These are phyloP conservation scores for Anableps anableps DNA, from an alignment of 2,797 vertebrate species.

Conservation along the genomic window DNA sequence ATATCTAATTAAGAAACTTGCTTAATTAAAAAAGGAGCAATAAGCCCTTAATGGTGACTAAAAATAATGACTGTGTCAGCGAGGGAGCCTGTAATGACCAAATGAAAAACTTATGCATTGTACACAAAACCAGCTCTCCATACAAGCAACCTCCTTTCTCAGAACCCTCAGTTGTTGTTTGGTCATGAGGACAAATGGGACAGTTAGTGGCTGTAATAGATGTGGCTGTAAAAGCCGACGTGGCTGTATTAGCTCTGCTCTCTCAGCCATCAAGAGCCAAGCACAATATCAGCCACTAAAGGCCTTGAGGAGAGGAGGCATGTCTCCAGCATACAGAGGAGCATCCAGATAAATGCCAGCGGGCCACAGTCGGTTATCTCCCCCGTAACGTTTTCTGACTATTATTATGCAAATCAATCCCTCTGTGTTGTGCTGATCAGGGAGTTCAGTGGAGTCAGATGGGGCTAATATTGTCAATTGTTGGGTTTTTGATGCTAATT, in stretches of 20 bases:
- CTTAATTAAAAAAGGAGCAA: conserved; percentile 81
- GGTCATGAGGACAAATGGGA: conserved; percentile 70
- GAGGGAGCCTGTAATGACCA: conserved; percentile 65
- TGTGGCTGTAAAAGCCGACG: conserved; percentile 59
- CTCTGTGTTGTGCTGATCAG: conserved; percentile 33
- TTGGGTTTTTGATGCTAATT: conserved; percentile 55
- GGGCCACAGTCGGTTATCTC: conserved; percentile 59
- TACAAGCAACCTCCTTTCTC: background rate
- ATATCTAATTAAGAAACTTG: conserved; percentile 78
- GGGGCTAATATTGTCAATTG: conserved; percentile 36
- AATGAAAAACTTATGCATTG: conserved; percentile 67
- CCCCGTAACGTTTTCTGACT: conserved; percentile 54
- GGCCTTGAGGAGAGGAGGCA: conserved; percentile 61
- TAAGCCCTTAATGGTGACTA: conserved; percentile 74
- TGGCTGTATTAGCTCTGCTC: conserved; percentile 56
- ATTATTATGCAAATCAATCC: conserved; percentile 60
- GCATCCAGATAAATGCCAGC: conserved; percentile 64
- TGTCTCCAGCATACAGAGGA: conserved; percentile 61
- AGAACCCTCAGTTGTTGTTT: conserved; percentile 50
- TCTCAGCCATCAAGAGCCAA: conserved; percentile 54
- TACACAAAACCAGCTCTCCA: conserved; percentile 21
- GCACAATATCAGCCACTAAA: conserved; percentile 50
- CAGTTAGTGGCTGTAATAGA: conserved; percentile 66
- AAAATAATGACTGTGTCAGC: conserved; percentile 72
- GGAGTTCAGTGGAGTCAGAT: conserved; percentile 53